These are phyloP conservation scores for Eueides isabella DNA, from an alignment of 1,140 invertebrate species.

Conservation along the genomic window DNA sequence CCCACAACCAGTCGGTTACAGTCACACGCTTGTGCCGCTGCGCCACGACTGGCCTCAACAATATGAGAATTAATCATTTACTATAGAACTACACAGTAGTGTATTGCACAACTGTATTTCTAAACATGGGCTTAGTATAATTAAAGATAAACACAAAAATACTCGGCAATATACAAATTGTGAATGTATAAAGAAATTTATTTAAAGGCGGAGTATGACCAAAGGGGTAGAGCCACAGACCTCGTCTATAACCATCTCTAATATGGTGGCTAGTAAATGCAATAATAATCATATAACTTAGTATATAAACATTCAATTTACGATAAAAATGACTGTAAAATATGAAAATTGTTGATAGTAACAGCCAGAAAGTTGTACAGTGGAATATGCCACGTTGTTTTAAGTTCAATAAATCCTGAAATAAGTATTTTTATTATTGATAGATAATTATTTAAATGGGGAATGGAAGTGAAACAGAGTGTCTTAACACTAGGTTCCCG, in stretches of 20 bases:
- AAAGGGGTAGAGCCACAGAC: conserved; percentile 63
- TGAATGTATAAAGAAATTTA: conserved; percentile 54
- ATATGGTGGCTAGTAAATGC: conserved; percentile 66
- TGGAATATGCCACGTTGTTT: conserved; percentile 67
- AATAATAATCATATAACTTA: conserved; percentile 59
- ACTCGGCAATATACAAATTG: conserved; percentile 49
- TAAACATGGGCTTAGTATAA: conserved; percentile 48
- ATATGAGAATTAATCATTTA: too few relatives aligned
- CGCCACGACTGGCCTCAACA: too few relatives aligned
- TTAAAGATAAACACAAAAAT: conserved; percentile 49
- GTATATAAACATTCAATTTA: conserved; percentile 58
- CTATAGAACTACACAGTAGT: background rate
- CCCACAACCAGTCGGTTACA: too few relatives aligned
- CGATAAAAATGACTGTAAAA: conserved; percentile 51
- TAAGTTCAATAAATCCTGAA: conserved; percentile 62
- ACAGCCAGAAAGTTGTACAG: conserved; percentile 61
- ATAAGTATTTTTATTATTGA: conserved; percentile 37
- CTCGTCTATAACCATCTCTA: conserved; percentile 61
- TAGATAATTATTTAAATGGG: too few relatives aligned
- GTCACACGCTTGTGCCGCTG: too few relatives aligned
- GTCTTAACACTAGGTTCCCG: too few relatives aligned
- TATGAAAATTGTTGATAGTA: conserved; percentile 44
- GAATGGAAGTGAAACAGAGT: too few relatives aligned
- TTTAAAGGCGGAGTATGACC: conserved; percentile 56
- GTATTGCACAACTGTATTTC: conserved; percentile 40